phyloP scores from a whole-genome alignment of 2,797 vertebrate species.

The Myotis findleyi region DNA sequence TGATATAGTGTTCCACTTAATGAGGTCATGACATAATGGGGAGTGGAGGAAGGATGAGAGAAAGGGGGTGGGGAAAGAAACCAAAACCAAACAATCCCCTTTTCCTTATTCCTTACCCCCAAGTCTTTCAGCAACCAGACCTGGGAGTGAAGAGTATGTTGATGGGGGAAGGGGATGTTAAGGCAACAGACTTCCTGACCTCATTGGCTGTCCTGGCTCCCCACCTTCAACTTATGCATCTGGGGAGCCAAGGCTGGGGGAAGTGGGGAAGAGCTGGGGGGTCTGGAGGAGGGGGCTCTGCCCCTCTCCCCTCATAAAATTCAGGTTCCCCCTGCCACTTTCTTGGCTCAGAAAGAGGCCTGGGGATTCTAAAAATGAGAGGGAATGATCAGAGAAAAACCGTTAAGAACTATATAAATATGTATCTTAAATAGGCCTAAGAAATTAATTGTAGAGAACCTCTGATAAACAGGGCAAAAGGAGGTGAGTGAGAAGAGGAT shows the following conservation, averaged over 20 bases:
- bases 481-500: constrained; percentile 38
- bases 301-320: constrained; percentile 71
- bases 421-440: constrained; percentile 85
- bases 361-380: constrained; percentile 80
- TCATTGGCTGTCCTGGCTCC: constrained; percentile 68
- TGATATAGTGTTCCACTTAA: constrained; percentile 80
- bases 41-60: constrained; percentile 33
- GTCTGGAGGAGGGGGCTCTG: constrained; percentile 72
- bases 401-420: constrained; percentile 86
- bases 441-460: constrained; percentile 84
- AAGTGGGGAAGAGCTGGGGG: not conserved
- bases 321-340: constrained; percentile 66
- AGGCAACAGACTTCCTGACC: constrained; percentile 84
- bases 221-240: constrained; percentile 57
- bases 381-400: constrained; percentile 83
- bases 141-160: constrained; percentile 58
- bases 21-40: constrained; percentile 80
- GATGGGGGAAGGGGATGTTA: constrained; percentile 74
- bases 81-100: constrained; percentile 72
- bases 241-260: constrained; percentile 64
- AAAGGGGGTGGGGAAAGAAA: constrained; percentile 54
- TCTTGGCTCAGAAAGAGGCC: constrained; percentile 80
- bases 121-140: constrained; percentile 66
- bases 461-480: constrained; percentile 77
- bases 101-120: constrained; percentile 74